These are phyloP conservation scores for Varroa destructor DNA, from an alignment of 1,140 invertebrate genomes.

Conservation along the genomic window DNA sequence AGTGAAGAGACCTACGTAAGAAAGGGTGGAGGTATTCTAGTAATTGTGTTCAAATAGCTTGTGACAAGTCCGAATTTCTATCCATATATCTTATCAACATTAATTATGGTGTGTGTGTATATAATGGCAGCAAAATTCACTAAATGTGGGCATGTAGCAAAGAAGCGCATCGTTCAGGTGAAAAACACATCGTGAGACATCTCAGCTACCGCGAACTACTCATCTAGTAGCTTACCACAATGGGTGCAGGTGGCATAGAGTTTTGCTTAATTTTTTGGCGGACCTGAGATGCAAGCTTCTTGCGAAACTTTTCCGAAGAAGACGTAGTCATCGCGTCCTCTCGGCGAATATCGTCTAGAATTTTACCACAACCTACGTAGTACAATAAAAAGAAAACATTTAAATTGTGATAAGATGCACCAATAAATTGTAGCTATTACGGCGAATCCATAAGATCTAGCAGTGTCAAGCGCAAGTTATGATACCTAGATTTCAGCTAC, in stretches of 20 bases:
- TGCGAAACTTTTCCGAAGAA: constrained; percentile 10
- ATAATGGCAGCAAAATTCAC: too few relatives aligned
- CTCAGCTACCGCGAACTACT: background rate
- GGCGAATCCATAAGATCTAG: too few relatives aligned
- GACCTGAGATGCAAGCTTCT: constrained; percentile 14
- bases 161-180: background rate
- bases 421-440: too few relatives aligned
- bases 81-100: too few relatives aligned
- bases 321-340: constrained; percentile 3
- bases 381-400: too few relatives aligned
- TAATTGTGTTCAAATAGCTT: background rate
- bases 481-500: background rate
- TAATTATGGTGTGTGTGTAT: too few relatives aligned
- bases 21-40: background rate
- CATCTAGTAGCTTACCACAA: background rate
- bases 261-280: constrained; percentile 3
- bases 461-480: background rate
- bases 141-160: background rate
- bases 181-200: background rate
- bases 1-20: constrained; percentile 1
- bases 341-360: constrained; percentile 12
- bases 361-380: constrained; percentile 13
- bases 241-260: constrained; percentile 2
- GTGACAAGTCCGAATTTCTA: background rate
- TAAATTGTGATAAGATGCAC: too few relatives aligned